These are phyloP conservation scores for Marasmarcha lunaedactyla DNA, from an alignment of 2,888 invertebrate genomes.

Conservation along the genomic window DNA sequence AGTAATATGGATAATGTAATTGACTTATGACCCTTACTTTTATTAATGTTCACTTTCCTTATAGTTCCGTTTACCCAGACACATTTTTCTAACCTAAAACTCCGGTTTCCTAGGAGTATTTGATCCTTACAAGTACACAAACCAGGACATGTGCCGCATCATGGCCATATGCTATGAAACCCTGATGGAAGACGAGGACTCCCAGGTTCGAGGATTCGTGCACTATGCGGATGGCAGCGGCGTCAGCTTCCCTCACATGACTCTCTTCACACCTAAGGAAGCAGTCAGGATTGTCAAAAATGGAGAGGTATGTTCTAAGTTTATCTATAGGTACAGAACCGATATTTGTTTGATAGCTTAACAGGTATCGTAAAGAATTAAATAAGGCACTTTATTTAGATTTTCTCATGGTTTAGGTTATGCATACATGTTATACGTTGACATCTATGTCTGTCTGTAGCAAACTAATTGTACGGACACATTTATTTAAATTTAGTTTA, in stretches of 20 bases:
- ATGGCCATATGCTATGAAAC: constrained; percentile 84
- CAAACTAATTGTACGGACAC: too few relatives aligned
- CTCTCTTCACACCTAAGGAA: constrained; percentile 82
- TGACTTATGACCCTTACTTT: too few relatives aligned
- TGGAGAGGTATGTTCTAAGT: constrained; percentile 76
- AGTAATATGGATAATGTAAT: too few relatives aligned
- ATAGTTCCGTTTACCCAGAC: too few relatives aligned
- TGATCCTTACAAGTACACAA: constrained; percentile 81
- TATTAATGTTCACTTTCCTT: too few relatives aligned
- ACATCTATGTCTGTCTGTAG: too few relatives aligned
- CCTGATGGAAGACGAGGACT: constrained; percentile 84
- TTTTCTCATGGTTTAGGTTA: too few relatives aligned
- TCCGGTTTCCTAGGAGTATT: constrained; percentile 79
- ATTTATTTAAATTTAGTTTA: too few relatives aligned
- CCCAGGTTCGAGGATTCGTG: constrained; percentile 81
- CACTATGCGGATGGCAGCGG: constrained; percentile 83
- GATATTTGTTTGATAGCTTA: neutral
- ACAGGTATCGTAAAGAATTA: too few relatives aligned
- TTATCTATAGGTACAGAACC: neutral
- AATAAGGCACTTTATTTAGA: too few relatives aligned
- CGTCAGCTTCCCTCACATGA: constrained; percentile 80
- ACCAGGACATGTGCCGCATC: constrained; percentile 82
- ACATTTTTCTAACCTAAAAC: too few relatives aligned
- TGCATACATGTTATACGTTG: too few relatives aligned
- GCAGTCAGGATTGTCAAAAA: constrained; percentile 85